phyloP scores from a whole-genome alignment of 2,888 invertebrate species.

The Sphecodes monilicornis region DNA sequence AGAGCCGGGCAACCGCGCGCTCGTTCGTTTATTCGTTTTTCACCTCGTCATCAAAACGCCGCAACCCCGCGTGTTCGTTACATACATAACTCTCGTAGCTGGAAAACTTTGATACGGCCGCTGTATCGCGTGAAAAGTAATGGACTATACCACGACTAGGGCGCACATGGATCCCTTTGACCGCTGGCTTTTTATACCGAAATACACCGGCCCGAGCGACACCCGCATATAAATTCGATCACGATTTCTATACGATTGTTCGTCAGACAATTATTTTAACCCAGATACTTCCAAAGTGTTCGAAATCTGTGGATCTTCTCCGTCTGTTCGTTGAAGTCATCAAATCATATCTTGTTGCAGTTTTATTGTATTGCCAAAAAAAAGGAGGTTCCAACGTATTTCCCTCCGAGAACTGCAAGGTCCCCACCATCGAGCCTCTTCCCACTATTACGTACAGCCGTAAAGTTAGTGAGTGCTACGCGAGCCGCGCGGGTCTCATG shows the following conservation, averaged over 20 bases:
- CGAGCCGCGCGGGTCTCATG: no score
- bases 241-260: neutral
- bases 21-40: conserved; percentile 76
- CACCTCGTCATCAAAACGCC: conserved; percentile 71
- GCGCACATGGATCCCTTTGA: neutral
- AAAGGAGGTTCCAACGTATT: no score
- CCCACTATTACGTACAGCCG: no score
- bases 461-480: no score
- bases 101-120: conserved; percentile 26
- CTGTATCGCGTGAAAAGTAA: conserved; percentile 1
- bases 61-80: conserved; percentile 11
- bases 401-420: no score
- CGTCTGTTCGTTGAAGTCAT: neutral
- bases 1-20: conserved; percentile 56
- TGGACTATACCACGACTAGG: neutral
- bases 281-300: neutral
- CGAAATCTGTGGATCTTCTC: neutral
- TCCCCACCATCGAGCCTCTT: no score
- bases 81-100: conserved; percentile 28
- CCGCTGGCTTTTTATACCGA: neutral
- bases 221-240: neutral
- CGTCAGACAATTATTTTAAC: neutral
- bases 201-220: neutral
- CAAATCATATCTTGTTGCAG: no score
- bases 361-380: no score